Percentiles rank a stretch among this genome's conserved stretches.
Conservation (phyloP, 2,888 invertebrate species). For the Cephus spinipes region DNA sequence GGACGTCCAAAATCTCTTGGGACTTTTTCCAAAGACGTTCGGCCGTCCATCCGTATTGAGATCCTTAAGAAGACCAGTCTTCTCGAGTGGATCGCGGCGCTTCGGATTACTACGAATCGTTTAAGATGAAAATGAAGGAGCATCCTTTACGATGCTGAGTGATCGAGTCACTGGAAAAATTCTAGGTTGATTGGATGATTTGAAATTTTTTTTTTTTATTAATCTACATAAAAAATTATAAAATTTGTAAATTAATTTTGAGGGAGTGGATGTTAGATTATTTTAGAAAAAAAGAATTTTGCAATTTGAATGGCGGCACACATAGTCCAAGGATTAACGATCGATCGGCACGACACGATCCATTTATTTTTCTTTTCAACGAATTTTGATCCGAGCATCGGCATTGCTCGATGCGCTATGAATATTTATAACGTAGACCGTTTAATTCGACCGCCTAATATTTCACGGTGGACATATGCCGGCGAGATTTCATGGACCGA, state of each 20-base stretch:
- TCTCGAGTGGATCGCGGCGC: not conserved
- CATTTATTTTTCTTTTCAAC: conserved; percentile 3
- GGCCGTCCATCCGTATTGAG: not conserved
- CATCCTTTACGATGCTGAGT: not conserved
- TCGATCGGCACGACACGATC: conserved; percentile 11
- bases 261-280: conserved; percentile 20
- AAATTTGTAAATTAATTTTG: conserved; percentile 47
- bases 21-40: not conserved
- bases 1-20: not conserved
- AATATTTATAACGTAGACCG: conserved; percentile 52
- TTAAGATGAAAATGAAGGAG: not conserved
- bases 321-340: conserved; percentile 6
- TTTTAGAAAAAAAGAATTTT: conserved; percentile 3
- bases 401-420: conserved; percentile 46
- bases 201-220: conserved; percentile 14
- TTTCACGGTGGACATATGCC: conserved; percentile 27
- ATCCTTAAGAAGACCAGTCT: not conserved
- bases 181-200: not conserved
- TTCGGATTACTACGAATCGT: not conserved
- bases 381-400: conserved; percentile 3
- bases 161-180: not conserved
- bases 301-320: not conserved
- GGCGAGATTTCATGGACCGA: conserved; percentile 5
- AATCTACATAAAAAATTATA: conserved; percentile 18
- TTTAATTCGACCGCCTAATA: conserved; percentile 28